Base-by-base conservation (phyloP, 2,888 invertebrate genomes). In the Melanophora roralis region DNA sequence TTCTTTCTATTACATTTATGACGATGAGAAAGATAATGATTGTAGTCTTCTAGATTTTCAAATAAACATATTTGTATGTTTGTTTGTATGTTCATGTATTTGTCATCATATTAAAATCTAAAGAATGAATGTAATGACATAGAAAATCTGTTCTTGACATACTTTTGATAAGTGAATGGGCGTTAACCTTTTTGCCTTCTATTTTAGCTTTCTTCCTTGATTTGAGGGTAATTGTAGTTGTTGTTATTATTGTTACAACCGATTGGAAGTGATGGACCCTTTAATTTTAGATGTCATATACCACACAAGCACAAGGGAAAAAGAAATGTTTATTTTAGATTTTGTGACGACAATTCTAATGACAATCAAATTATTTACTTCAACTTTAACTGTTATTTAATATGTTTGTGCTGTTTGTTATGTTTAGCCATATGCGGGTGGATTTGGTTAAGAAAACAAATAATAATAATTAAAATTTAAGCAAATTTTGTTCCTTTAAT, bases 101-200 rank as follows among this genome's bases (percentile, higher is more conserved):
- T 34, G n/a, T 51, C 34, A 60, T 21, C n/a, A 9, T 67, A 19
- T 38, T 27, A 27, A 21, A 59, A 47, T 19, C n/a, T 43, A 71
- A 19, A 51, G 72, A 75, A 72, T 71, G 36, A 45, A 80, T 80
- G 72, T 76, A 76, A 73, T 80, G 80, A 76, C 68, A 76, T 68
- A 80, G 80, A 80, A 76, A 76, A 80, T 80, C 80, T 80, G 80
- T 68, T 80, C 80, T 76, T 80, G 80, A 80, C 80, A 80, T 80
- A 80, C 72, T 80, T 80, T 76, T 76, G 80, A 76, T 76, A 80
- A 80, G 80, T 80, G 80, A 80, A 73, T 80, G 80, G 80, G 80
- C 80, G 80, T 80, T 76, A 76, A 76, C 76, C 67, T 62, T 79
- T 79, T 60, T 73, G 67, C 75, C 67, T 62, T 76, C 53, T 43